A percentile compares a stretch with the other conserved stretches of the same genome.
Conservation (phyloP, 2,888 invertebrate genomes). For the Heteromyza rotundicornis region DNA sequence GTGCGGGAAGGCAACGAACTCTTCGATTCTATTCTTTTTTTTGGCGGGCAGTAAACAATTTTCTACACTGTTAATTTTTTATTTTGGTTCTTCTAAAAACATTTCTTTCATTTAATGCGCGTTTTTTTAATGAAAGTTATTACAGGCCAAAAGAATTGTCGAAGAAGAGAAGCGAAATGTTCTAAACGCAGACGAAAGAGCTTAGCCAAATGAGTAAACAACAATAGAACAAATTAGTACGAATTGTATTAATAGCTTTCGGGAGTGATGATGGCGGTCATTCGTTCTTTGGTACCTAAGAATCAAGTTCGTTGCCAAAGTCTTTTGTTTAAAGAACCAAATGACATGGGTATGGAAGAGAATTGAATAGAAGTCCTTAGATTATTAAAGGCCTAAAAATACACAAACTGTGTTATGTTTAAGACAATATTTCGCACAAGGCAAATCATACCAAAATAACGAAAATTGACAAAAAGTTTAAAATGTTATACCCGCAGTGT, state of each 20-base stretch:
- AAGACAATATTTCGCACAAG: too few relatives aligned
- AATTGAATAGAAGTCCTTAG: slow-evolving; percentile 46
- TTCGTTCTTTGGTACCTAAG: too few relatives aligned
- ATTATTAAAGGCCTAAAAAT: too few relatives aligned
- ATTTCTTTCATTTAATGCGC: slow-evolving; percentile 1
- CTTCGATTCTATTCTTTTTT: not conserved
- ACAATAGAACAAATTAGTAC: not conserved
- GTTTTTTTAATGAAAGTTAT: slow-evolving; percentile 16
- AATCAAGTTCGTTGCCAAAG: slow-evolving; percentile 32
- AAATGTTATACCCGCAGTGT: too few relatives aligned
- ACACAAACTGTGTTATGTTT: too few relatives aligned
- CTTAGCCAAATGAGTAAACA: not conserved
- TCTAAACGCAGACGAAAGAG: not conserved
- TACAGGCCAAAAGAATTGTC: not conserved
- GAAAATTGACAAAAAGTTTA: too few relatives aligned
- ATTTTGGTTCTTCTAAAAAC: not conserved
- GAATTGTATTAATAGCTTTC: slow-evolving; percentile 7
- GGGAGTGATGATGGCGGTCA: not conserved
- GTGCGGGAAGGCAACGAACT: slow-evolving; percentile 22
- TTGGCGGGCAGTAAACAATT: too few relatives aligned
- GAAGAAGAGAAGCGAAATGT: not conserved
- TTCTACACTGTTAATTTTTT: too few relatives aligned
- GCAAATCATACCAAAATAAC: too few relatives aligned
- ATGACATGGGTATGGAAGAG: slow-evolving; percentile 36
- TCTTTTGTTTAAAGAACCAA: slow-evolving; percentile 19